Conservation (phyloP, 2,797 vertebrate species). For the Eremophila alpestris region DNA sequence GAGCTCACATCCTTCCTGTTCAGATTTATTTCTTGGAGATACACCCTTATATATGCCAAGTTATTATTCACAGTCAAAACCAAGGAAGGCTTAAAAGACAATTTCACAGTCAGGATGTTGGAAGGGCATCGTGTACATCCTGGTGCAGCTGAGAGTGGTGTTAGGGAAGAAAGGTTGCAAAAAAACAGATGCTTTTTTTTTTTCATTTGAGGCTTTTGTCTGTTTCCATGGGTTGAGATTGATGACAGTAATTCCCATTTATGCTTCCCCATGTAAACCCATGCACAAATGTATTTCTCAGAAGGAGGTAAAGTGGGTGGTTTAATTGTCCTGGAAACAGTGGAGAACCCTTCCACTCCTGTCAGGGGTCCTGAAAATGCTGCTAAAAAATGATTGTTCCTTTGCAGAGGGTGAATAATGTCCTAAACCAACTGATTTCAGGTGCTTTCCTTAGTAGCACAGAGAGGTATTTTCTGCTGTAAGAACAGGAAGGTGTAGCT, state of each 20-base stretch:
- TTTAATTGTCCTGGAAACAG: not conserved
- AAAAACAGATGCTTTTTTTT: not conserved
- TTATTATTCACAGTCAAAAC: not conserved
- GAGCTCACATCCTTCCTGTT: conserved; percentile 6
- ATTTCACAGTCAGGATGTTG: not conserved
- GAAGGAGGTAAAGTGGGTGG: not conserved
- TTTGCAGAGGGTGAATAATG: not conserved
- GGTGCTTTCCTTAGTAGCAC: not conserved
- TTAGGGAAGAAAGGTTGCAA: not conserved
- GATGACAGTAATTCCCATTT: not conserved
- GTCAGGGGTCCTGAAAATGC: not conserved
- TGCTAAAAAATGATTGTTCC: not conserved
- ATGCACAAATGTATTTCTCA: not conserved
- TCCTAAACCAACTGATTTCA: not conserved
- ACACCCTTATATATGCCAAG: not conserved
- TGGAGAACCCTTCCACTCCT: not conserved
- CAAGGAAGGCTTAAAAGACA: not conserved
- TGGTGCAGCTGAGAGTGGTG: not conserved
- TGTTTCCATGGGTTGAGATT: not conserved
- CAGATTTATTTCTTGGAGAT: not conserved
- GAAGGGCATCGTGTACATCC: not conserved
- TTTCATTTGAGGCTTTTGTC: not conserved
- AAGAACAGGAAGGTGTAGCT: not conserved
- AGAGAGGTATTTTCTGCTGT: not conserved
- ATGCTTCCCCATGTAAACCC: not conserved